Evolutionary conservation across 2,113 vertebrate genomes (phyloP).

Genomic region (Solea solea): DNA sequence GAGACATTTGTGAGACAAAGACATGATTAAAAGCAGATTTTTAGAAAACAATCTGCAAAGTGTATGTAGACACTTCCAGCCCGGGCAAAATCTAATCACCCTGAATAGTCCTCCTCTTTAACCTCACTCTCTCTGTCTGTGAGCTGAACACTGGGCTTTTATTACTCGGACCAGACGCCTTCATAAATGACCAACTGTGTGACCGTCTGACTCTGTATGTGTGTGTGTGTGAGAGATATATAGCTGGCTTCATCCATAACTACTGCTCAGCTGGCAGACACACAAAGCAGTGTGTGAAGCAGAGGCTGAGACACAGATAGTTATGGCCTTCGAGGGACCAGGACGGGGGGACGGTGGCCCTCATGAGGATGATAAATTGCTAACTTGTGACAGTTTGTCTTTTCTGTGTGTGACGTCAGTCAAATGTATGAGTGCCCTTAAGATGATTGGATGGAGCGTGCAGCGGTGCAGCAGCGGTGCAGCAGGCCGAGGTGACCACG

Average conservation of each 20-base stretch:
- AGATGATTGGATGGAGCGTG: slow-evolving; percentile 61
- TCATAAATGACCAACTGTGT: slow-evolving; percentile 72
- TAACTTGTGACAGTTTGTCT: slow-evolving; percentile 49
- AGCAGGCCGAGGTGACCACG: slow-evolving; percentile 7
- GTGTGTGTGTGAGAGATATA: slow-evolving; percentile 51
- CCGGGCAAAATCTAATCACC: slow-evolving; percentile 55
- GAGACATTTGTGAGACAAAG: not conserved
- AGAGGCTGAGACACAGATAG: slow-evolving; percentile 33
- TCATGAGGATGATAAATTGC: slow-evolving; percentile 45
- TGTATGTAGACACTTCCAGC: slow-evolving; percentile 43
- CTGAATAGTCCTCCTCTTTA: slow-evolving; percentile 62
- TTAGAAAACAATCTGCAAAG: slow-evolving; percentile 41
- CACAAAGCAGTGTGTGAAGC: slow-evolving; percentile 58
- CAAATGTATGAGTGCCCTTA: slow-evolving; percentile 52
- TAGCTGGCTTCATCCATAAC: slow-evolving; percentile 59
- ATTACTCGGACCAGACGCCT: slow-evolving; percentile 68
- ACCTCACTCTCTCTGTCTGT: slow-evolving; percentile 31
- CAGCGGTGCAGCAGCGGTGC: not conserved
- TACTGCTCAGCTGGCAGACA: slow-evolving; percentile 43
- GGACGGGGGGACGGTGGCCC: slow-evolving; percentile 21
- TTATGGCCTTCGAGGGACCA: slow-evolving; percentile 22
- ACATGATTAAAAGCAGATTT: slow-evolving; percentile 18
- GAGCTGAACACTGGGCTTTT: slow-evolving; percentile 73
- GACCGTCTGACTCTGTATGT: slow-evolving; percentile 41
- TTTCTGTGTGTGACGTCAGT: slow-evolving; percentile 60